These are phyloP conservation scores for Drosophila dives DNA, from an alignment of 2,888 invertebrate species.

Conservation along the genomic window DNA sequence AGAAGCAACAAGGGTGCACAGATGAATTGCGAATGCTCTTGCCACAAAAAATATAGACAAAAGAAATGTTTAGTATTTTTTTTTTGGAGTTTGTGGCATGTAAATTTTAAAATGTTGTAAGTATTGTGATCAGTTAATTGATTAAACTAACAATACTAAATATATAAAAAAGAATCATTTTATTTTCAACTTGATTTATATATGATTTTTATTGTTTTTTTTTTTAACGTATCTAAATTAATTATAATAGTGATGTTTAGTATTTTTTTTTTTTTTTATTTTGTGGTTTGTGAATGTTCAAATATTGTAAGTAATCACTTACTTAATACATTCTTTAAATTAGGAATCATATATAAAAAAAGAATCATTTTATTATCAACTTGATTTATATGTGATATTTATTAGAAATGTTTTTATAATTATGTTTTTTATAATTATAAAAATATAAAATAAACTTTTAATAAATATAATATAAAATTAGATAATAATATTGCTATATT, in stretches of 20 bases:
- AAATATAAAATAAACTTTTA: too few relatives aligned
- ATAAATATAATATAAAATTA: too few relatives aligned
- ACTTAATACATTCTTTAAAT: not conserved
- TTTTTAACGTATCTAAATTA: too few relatives aligned
- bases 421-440: too few relatives aligned
- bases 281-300: not conserved
- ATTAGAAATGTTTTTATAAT: too few relatives aligned
- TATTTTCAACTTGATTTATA: too few relatives aligned
- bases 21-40: constrained; percentile 12
- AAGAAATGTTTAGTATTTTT: not conserved
- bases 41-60: not conserved
- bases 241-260: too few relatives aligned
- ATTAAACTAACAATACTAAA: too few relatives aligned
- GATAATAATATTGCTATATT: too few relatives aligned
- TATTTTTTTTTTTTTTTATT: not conserved
- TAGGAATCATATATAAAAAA: not conserved
- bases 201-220: too few relatives aligned
- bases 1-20: constrained; percentile 5
- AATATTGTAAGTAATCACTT: not conserved
- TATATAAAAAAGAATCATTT: too few relatives aligned
- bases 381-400: not conserved
- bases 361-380: not conserved
- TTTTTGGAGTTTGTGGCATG: not conserved
- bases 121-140: too few relatives aligned
- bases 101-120: not conserved